Evolutionary conservation across 2,113 vertebrate species (phyloP), one percentile per base, ranked within the genome.

Genomic region (Strigops habroptila): DNA sequence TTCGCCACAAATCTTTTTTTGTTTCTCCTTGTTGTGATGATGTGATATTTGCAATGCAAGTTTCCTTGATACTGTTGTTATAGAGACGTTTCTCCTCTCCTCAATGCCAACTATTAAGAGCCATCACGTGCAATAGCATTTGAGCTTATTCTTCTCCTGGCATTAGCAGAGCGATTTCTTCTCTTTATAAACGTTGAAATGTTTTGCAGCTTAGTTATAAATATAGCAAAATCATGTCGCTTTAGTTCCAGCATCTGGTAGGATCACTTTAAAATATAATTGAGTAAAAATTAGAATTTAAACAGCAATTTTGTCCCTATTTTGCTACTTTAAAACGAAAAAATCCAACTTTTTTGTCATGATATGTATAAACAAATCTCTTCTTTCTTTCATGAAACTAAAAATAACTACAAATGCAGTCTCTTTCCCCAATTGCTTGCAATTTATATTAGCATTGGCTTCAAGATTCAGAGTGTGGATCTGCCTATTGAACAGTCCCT

Each of bases 201-300:
- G 67, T 94, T 94, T 87, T 89, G 49, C 63, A 85, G 91, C 73
- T 87, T 74, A 82, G 83, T 74, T 94, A 94, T 87, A 95, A 96
- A 94, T 94, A 95, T 67, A 96, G 74, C 44, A 91, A 93, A 95
- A 92, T 91, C 91, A 74, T 57, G 65, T 93, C 0, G 1, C 69
- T 91, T 94, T 79, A 76, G 65, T 92, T 95, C 80, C 88, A 96
- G 83, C 95, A 96, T 94, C 95, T 96, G 95, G 88, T 95, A 86
- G 35, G 57, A 94, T 82, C 59, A 30, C 67, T 96, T 89, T 92
- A 93, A 95, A 89, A 92, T 74, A 92, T 91, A 94, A 91, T 94
- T 84, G 70, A 82, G 92, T 85, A 95, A 95, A 94, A 95, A 94
- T 93, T 94, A 89, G 62, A 91, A 91, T 89, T 96, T 94, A 78